A percentile compares a stretch with the other conserved stretches of the same genome.
phyloP scores from a whole-genome alignment of 2,113 vertebrate genomes.

The Lamprologus callipterus region DNA sequence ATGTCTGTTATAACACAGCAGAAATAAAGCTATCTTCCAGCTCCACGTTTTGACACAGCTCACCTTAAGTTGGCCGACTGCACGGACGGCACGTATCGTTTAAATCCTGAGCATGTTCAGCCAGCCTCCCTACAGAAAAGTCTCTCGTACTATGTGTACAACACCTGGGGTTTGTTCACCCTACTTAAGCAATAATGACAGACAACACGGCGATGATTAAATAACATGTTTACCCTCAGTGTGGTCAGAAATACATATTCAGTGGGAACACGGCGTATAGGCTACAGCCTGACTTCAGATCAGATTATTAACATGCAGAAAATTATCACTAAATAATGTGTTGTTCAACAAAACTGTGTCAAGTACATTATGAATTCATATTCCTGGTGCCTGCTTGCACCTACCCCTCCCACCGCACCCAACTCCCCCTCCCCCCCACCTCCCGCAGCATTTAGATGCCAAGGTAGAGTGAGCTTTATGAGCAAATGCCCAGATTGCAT shows the following conservation, averaged over 20 bases:
- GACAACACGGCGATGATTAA: constrained; percentile 58
- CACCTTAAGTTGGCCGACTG: constrained; percentile 29
- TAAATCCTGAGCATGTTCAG: constrained; percentile 31
- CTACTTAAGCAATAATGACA: constrained; percentile 49
- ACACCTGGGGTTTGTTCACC: constrained; percentile 48
- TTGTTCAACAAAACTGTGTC: constrained; percentile 71
- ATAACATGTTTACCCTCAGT: constrained; percentile 67
- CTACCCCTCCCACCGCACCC: background rate
- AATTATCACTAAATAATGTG: constrained; percentile 68
- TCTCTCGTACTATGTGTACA: constrained; percentile 45
- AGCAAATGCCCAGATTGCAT: background rate
- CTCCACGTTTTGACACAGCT: constrained; percentile 38
- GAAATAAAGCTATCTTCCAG: background rate
- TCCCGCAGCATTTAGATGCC: background rate
- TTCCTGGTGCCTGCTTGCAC: constrained; percentile 51
- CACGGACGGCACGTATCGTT: constrained; percentile 4
- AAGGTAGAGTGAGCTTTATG: background rate
- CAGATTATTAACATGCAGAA: constrained; percentile 58
- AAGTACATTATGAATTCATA: constrained; percentile 71
- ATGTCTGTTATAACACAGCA: background rate
- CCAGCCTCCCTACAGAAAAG: background rate
- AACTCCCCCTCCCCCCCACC: background rate
- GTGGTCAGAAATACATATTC: constrained; percentile 64
- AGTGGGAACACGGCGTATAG: constrained; percentile 66
- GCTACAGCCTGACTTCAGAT: constrained; percentile 57